Conservation (phyloP, 2,888 invertebrate genomes). For the Drosophila mayaguana region DNA sequence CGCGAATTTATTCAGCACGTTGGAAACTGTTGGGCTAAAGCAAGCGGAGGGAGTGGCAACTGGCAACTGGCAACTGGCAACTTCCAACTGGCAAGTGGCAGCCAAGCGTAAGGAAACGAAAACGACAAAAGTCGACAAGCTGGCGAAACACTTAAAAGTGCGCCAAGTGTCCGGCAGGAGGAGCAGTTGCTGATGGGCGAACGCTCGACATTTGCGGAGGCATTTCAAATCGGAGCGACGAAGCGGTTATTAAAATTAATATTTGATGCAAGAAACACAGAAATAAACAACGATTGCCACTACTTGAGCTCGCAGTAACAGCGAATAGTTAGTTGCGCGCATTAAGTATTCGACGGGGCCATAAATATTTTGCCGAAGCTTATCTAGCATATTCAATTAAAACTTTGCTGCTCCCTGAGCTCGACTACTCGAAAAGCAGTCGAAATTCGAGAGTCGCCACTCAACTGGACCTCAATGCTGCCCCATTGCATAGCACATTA, state of each 20-base stretch:
- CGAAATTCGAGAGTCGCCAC: constrained; percentile 11
- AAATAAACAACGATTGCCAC: constrained; percentile 37
- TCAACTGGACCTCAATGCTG: constrained; percentile 21
- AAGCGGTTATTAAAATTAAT: constrained; percentile 61
- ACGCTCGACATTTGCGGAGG: constrained; percentile 43
- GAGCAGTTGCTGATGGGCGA: neutral
- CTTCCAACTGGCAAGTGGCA: constrained; percentile 15
- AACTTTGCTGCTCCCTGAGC: constrained; percentile 21
- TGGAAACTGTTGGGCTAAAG: constrained; percentile 16
- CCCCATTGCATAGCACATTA: constrained; percentile 41
- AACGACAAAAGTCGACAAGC: constrained; percentile 59
- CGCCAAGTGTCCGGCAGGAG: constrained; percentile 47
- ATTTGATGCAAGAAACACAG: constrained; percentile 41
- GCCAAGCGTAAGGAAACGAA: constrained; percentile 23
- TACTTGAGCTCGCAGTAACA: constrained; percentile 69
- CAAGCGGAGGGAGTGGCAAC: too few relatives aligned
- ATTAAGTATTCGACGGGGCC: neutral
- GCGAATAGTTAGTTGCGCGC: neutral
- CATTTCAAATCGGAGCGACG: constrained; percentile 42
- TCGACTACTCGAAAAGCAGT: constrained; percentile 1
- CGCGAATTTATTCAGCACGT: constrained; percentile 50
- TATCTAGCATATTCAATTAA: constrained; percentile 22
- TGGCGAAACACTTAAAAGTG: constrained; percentile 67
- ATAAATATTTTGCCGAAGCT: neutral
- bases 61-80: constrained; percentile 3